Evolutionary conservation across 2,888 invertebrate genomes (phyloP).

Genomic region (Hirtodrosophila cameraria): DNA sequence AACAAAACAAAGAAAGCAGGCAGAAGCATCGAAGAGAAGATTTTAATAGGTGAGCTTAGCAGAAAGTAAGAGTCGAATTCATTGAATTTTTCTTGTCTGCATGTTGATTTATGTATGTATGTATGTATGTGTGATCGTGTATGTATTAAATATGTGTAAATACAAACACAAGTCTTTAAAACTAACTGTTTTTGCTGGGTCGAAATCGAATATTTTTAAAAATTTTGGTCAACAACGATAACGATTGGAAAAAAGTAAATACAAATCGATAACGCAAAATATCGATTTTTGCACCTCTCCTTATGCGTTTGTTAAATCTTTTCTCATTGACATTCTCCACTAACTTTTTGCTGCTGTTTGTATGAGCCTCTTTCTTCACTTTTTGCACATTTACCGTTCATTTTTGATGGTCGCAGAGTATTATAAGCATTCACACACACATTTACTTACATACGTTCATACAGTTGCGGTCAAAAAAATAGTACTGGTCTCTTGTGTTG

Average conservation of each 20-base stretch:
- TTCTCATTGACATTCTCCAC: constrained; percentile 2
- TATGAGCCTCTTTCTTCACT: not conserved
- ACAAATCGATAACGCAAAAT: too few relatives aligned
- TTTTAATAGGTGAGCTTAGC: constrained; percentile 21
- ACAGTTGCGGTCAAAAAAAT: too few relatives aligned
- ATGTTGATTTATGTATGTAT: not conserved
- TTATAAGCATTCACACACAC: not conserved
- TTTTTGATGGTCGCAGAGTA: not conserved
- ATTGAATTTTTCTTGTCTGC: constrained; percentile 52
- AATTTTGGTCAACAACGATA: too few relatives aligned
- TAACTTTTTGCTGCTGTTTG: not conserved
- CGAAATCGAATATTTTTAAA: too few relatives aligned
- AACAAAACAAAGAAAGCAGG: constrained; percentile 45
- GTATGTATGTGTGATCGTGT: too few relatives aligned
- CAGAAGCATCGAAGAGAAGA: constrained; percentile 29
- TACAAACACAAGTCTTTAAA: too few relatives aligned
- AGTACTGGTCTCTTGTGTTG: too few relatives aligned
- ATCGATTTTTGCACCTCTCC: too few relatives aligned
- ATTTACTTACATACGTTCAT: not conserved
- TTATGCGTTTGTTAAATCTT: not conserved
- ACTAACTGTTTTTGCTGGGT: too few relatives aligned
- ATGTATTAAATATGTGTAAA: too few relatives aligned
- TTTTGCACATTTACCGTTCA: not conserved
- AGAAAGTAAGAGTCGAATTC: constrained; percentile 69
- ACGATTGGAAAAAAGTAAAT: too few relatives aligned